Evolutionary conservation across 2,797 vertebrate species (phyloP), one percentile per base, ranked within the genome.

Genomic region (Sebastes paucispinis): DNA sequence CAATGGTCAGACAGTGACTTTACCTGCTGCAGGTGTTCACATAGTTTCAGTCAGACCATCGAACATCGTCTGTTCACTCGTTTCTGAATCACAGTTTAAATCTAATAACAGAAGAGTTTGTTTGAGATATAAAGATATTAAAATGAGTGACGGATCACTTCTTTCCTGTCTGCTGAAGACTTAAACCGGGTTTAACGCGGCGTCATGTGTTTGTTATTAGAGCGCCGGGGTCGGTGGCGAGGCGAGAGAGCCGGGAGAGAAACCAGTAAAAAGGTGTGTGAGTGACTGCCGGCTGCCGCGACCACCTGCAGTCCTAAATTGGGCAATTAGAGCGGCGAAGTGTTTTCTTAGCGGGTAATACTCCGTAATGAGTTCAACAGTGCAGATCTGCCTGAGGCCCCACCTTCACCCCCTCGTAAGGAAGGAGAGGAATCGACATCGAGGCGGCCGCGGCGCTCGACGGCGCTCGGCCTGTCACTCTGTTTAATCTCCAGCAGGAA

Each of bases 301-400:
- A 88, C 93, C 94, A 93, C 92, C 94, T 95, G 94, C 91, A 87
- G 74, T 55, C 66, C 83, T 89, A 93, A 95, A 95, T 92, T 92
- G 89, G 88, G 83, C 94, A 93, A 94, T 95, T 95, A 94, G 90
- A 84, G 80, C 69, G n/a, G 77, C 65, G 65, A 87, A 92, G 89
- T 92, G 90, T 93, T 95, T 94, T 94, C 90, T 94, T 93, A 90
- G 90, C 50, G 74, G 89, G 85, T 94, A 94, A 94, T 94, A 34
- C 91, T 87, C 85, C 4, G 83, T 94, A 95, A 94, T 91, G 93
- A 95, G 93, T 93, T 92, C 88, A 95, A 76, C 93, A 90, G 92
- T 87, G 91, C 87, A 92, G 77, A 83, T 83, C 87, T 70, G 73
- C 84, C 86, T 57, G 50, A 87, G 90, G 87, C 88, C 82, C 91